Evolutionary conservation across 2,888 invertebrate species (phyloP), one percentile per base, ranked within the genome.

Genomic region (Pantelozetes paolii): DNA sequence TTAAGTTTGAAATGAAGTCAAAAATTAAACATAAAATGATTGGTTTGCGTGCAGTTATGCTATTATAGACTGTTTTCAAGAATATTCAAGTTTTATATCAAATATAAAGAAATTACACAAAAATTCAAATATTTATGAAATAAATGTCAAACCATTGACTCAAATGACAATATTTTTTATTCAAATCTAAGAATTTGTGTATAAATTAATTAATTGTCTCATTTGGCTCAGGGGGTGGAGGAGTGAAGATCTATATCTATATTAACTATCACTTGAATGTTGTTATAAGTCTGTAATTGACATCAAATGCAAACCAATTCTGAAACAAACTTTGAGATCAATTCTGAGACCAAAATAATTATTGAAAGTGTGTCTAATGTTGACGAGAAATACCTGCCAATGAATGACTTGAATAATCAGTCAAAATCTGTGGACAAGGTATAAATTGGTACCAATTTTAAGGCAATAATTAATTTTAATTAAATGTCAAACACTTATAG

Each of bases 401-500:
- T 69, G 69, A 45, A 8, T 69, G 69, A 69, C 26, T 45, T 69
- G 18, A 69, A 69, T 9, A 69, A 69, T 45, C 69, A 69, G 45
- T 69, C 69, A 13, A 69, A 15, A 15, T 2, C 13, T 69, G 8
- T 69, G 0, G 69, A 69, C 26, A 42, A 69, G 69, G 69, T 69
- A 28, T 20, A 18, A 36, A 13, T 64, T 32, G n/a, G 18, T 2
- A 62, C 8, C 9, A 6, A 13, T n/a, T 57, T 48, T 3, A 23
- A 20, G 8, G n/a, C 5, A 64, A 36, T 5, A n/a, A 15, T 26
- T n/a, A 3, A 42, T 23, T n/a, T n/a, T 40, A 32, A 9, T 13
- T 23, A 67, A 36, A 5, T 69, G 9, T 45, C 1, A 23, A 23
- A 26, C 9, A 42, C 13, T 40, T 20, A 23, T 45, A 69, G 69